A percentile compares a stretch with the other conserved stretches of the same genome.
phyloP scores from a whole-genome alignment of 23 tunicate species.

The Trididemnum clinides region DNA sequence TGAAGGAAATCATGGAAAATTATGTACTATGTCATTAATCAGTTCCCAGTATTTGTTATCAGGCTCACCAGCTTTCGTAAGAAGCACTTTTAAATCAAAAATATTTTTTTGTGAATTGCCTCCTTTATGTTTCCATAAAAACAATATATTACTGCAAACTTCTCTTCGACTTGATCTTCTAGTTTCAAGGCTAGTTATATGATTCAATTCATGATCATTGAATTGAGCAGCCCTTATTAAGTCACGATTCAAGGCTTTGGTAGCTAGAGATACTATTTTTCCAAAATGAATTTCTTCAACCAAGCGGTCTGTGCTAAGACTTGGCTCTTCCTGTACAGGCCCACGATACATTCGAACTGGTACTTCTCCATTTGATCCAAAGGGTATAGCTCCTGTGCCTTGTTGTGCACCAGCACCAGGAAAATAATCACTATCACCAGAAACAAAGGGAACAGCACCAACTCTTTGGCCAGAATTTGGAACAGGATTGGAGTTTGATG shows the following conservation, averaged over 20 bases:
- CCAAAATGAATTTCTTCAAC: not conserved
- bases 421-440: not conserved
- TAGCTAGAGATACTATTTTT: not conserved
- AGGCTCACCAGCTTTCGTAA: slow-evolving; percentile 3
- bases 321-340: not conserved
- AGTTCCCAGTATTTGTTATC: not conserved
- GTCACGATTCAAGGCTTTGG: not conserved
- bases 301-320: not conserved
- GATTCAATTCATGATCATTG: not conserved
- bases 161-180: not conserved
- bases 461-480: not conserved
- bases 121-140: not conserved
- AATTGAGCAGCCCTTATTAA: not conserved
- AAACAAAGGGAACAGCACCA: not conserved
- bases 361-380: not conserved
- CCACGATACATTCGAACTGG: not conserved
- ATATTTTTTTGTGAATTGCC: not conserved
- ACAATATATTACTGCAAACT: not conserved
- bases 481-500: too few species aligned
- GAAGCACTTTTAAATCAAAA: not conserved
- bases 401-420: not conserved
- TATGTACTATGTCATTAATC: not conserved
- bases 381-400: not conserved
- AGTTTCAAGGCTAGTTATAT: not conserved
- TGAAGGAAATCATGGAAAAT: too few species aligned